Evolutionary conservation across 1,140 invertebrate genomes (phyloP), one percentile per base, ranked within the genome.

Genomic region (Colletes gigas): DNA sequence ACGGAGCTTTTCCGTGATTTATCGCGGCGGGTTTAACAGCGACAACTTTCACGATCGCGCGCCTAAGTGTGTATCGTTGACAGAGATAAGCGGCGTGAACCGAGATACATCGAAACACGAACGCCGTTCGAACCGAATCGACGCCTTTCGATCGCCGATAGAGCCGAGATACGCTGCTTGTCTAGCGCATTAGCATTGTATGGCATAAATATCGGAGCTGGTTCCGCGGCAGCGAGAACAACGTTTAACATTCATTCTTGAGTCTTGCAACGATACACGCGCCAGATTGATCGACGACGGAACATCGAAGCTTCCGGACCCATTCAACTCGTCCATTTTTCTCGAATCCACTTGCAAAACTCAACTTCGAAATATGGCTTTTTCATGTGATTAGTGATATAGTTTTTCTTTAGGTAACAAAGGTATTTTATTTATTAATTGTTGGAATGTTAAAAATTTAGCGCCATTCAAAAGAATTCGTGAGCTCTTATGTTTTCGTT

Each of bases 101-200:
- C 50, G 12, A 30, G 8, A 10, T 19, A 67, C 66, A 62, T 41
- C 44, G 50, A 1, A 54, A 65, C 50, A 47, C n/a, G n/a, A 73
- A 65, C 77, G 12, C 10, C 39, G 69, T 57, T 65, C 69, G 44
- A 65, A 65, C 19, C 47, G 50, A 71, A 79, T 73, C 69, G 68
- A 30, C 14, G 39, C 59, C 59, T 72, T 63, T 72, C 60, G 60
- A 79, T 65, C 60, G 50, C 10, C 41, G 69, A 79, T 79, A 57
- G 62, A 17, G 15, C 57, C 10, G 6, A 44, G 76, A 76, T 68
- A 76, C 30, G 15, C 54, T 15, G 59, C 47, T 65, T 72, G 76
- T 72, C 59, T 55, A 63, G 57, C 50, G 76, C 76, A 47, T 78
- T 78, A 72, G 59, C 76, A 62, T 72, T 63, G 68, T 44, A 17